Evolutionary conservation across 2,888 invertebrate species (phyloP).

Genomic region (Zeuzera pyrina): DNA sequence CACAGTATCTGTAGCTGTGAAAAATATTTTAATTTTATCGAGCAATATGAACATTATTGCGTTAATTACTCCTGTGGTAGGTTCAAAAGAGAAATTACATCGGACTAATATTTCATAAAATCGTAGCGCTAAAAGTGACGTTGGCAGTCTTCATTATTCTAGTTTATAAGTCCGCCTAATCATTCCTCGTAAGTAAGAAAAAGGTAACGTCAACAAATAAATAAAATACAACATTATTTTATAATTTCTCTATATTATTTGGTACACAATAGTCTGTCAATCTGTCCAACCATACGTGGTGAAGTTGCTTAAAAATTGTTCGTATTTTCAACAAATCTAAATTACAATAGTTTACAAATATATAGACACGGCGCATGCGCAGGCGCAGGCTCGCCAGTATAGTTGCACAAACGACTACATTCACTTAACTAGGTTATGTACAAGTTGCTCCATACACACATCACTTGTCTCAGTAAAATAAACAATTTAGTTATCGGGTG

Average conservation of each 20-base stretch:
- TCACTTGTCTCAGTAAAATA: neutral
- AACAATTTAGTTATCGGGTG: neutral
- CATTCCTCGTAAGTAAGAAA: too few species aligned
- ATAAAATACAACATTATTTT: constrained; percentile 33
- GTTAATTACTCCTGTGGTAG: too few species aligned
- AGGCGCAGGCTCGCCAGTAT: constrained; percentile 30
- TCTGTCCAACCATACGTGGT: constrained; percentile 52
- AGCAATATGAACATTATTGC: too few species aligned
- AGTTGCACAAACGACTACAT: constrained; percentile 45
- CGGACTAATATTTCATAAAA: too few species aligned
- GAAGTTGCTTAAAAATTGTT: constrained; percentile 18
- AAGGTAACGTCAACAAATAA: constrained; percentile 6
- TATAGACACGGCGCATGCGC: constrained; percentile 15
- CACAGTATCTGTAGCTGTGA: too few species aligned
- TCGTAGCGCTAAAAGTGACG: too few species aligned
- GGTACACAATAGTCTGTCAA: constrained; percentile 47
- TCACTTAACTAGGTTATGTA: constrained; percentile 33
- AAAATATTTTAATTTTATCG: too few species aligned
- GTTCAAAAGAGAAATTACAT: too few species aligned
- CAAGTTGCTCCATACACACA: constrained; percentile 18
- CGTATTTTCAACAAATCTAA: constrained; percentile 11
- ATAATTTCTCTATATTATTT: constrained; percentile 63
- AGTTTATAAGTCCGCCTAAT: too few species aligned
- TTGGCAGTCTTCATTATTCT: too few species aligned
- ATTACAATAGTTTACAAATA: neutral